These are phyloP conservation scores for Serilophus lunatus DNA, from an alignment of 2,113 vertebrate genomes.

Conservation along the genomic window DNA sequence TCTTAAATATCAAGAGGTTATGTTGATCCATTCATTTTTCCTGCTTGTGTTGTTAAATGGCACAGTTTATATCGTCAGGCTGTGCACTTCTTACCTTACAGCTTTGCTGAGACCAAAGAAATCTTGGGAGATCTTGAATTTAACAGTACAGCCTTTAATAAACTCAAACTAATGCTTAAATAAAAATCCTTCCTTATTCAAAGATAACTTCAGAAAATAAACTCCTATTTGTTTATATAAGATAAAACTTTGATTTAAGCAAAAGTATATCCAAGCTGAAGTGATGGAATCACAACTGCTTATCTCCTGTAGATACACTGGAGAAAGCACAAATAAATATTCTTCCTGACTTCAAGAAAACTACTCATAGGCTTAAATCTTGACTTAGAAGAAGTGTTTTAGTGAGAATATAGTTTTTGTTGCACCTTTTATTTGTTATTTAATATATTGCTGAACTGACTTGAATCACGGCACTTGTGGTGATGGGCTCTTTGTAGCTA, in stretches of 20 bases:
- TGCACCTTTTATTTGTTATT: neutral
- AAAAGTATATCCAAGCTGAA: neutral
- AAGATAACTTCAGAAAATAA: neutral
- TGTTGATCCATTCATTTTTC: neutral
- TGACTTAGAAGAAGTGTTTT: neutral
- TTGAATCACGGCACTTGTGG: neutral
- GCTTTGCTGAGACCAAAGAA: neutral
- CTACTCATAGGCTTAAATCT: neutral
- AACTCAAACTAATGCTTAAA: neutral
- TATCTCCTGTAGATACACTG: neutral
- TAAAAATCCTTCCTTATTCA: neutral
- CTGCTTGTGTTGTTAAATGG: neutral
- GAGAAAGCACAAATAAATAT: neutral
- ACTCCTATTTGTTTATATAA: neutral
- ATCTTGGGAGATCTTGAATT: neutral
- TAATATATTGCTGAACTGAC: neutral
- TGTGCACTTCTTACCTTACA: neutral
- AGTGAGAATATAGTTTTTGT: neutral
- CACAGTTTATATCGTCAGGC: neutral
- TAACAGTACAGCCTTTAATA: neutral
- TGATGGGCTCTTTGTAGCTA: neutral
- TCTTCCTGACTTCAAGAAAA: neutral
- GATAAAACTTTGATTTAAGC: neutral
- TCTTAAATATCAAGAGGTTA: neutral
- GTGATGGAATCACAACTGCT: neutral